These are phyloP conservation scores for Gisinianus flammeolus DNA, from an alignment of 2,888 invertebrate genomes.

Conservation along the genomic window DNA sequence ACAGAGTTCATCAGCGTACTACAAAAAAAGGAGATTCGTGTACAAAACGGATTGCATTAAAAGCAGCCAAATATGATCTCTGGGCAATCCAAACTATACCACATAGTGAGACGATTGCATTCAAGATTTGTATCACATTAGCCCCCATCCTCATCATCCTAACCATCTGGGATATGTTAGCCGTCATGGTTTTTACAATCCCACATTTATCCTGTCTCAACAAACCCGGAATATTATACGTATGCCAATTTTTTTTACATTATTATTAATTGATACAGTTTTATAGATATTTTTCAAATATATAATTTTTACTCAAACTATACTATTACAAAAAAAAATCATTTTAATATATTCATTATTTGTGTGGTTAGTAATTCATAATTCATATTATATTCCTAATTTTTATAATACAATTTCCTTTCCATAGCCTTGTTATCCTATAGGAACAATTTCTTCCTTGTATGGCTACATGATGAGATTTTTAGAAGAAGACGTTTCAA, in stretches of 20 bases:
- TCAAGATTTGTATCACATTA: constrained; percentile 6
- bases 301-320: background rate
- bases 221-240: constrained; percentile 47
- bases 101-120: background rate
- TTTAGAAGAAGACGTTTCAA: constrained; percentile 27
- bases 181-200: constrained; percentile 45
- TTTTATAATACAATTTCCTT: background rate
- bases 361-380: background rate
- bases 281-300: background rate
- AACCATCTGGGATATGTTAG: constrained; percentile 49
- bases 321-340: background rate
- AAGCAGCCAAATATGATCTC: background rate
- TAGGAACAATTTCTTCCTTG: constrained; percentile 23
- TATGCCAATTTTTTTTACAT: no score
- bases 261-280: background rate
- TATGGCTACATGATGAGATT: constrained; percentile 37
- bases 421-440: constrained; percentile 31
- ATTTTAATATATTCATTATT: background rate
- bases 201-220: constrained; percentile 46
- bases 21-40: background rate
- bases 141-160: constrained; percentile 42
- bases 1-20: background rate
- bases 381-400: background rate
- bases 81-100: constrained; percentile 27
- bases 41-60: background rate